phyloP scores from a whole-genome alignment of 1,140 invertebrate species.

The Choristoneura fumiferana region DNA sequence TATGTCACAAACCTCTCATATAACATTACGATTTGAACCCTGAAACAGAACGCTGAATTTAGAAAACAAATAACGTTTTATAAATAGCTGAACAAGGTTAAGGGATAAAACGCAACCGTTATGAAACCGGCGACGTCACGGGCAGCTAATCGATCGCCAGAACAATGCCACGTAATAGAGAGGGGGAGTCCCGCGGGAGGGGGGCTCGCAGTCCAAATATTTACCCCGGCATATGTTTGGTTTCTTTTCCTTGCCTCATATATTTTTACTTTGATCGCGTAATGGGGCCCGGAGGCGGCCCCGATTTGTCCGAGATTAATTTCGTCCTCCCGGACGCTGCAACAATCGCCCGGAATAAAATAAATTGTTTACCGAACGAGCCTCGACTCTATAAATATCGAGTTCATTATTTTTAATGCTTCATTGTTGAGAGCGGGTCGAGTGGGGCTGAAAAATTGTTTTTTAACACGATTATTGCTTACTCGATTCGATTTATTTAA shows the following conservation, averaged over 20 bases:
- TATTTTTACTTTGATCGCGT: conserved; percentile 71
- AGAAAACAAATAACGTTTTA: not conserved
- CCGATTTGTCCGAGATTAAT: conserved; percentile 67
- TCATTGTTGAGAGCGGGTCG: not conserved
- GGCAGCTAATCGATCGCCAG: conserved; percentile 68
- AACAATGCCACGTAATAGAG: conserved; percentile 70
- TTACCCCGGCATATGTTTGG: conserved; percentile 71
- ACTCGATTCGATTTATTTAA: too few relatives aligned
- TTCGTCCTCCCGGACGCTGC: conserved; percentile 39
- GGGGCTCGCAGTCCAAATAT: conserved; percentile 60
- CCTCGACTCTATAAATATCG: conserved; percentile 15
- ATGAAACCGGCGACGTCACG: conserved; percentile 60
- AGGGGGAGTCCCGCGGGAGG: conserved; percentile 34
- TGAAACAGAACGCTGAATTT: not conserved
- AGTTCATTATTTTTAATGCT: conserved; percentile 19
- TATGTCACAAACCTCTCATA: too few relatives aligned
- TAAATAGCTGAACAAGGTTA: conserved; percentile 29
- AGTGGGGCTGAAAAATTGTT: conserved; percentile 11
- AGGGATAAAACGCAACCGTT: conserved; percentile 46
- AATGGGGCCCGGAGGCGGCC: conserved; percentile 58
- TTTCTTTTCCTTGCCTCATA: conserved; percentile 74
- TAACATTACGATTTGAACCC: too few relatives aligned
- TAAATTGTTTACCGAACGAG: conserved; percentile 36
- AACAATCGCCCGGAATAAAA: conserved; percentile 28
- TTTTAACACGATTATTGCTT: not conserved